phyloP scores from a whole-genome alignment of 2,888 invertebrate genomes.

The Tanypteryx hageni region DNA sequence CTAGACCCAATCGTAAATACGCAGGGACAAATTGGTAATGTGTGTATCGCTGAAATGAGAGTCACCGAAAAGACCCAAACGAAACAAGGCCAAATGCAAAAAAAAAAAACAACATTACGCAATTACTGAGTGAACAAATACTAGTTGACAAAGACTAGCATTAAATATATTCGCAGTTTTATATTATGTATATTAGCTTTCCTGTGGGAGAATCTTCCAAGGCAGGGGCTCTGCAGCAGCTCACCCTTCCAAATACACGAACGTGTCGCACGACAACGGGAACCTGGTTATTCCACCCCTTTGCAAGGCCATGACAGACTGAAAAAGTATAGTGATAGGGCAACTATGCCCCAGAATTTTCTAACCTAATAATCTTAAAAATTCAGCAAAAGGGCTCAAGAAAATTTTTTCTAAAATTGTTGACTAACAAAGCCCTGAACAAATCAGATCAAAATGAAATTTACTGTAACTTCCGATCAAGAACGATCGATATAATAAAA shows the following conservation, averaged over 20 bases:
- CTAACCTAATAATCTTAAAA: background rate
- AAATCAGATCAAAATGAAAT: no score
- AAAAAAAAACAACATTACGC: background rate
- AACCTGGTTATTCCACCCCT: background rate
- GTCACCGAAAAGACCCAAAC: constrained; percentile 58
- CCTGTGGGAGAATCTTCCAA: background rate
- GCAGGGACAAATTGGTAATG: background rate
- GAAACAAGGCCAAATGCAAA: constrained; percentile 7
- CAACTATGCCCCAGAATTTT: constrained; percentile 2
- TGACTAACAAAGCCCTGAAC: no score
- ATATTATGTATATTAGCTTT: background rate
- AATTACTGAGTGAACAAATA: background rate
- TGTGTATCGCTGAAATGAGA: constrained; percentile 36
- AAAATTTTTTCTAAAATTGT: background rate
- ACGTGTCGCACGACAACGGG: background rate
- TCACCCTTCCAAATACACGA: background rate
- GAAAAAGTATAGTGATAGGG: constrained; percentile 14
- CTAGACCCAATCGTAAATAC: constrained; percentile 14
- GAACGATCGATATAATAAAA: no score
- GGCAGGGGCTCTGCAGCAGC: constrained; percentile 15
- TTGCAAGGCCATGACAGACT: background rate
- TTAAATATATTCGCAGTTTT: background rate
- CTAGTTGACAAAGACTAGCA: background rate
- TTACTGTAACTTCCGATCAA: no score
- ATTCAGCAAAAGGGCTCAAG: background rate